Percentiles rank a stretch among this genome's conserved stretches.
Evolutionary conservation across 1,140 invertebrate species (phyloP).

Genomic region (Octopus bimaculoides): DNA sequence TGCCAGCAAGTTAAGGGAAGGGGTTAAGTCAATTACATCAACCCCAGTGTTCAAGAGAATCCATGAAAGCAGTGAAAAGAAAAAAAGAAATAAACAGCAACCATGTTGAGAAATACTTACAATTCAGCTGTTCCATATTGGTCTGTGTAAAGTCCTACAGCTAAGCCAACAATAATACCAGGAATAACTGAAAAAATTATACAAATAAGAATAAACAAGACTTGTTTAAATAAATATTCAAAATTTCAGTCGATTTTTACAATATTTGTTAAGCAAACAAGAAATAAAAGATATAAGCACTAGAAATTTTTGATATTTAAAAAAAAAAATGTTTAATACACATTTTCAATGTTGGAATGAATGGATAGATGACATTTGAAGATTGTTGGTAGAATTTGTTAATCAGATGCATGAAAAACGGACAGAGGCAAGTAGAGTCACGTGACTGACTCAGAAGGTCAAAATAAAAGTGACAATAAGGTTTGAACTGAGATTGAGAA

Average conservation of each 20-base stretch:
- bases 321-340: too few relatives aligned
- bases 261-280: too few relatives aligned
- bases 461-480: not conserved
- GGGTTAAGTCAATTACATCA: too few relatives aligned
- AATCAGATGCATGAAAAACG: too few relatives aligned
- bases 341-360: too few relatives aligned
- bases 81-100: not conserved
- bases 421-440: too few relatives aligned
- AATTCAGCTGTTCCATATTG: constrained; percentile 92
- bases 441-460: not conserved
- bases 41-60: not conserved
- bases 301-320: not conserved
- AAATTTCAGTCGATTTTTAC: too few relatives aligned
- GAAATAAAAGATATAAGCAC: not conserved
- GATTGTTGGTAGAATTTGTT: too few relatives aligned
- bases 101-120: constrained; percentile 65
- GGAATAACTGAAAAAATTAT: constrained; percentile 65
- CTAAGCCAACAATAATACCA: constrained; percentile 84
- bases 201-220: too few relatives aligned
- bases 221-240: too few relatives aligned
- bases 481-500: not conserved
- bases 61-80: not conserved
- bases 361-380: too few relatives aligned
- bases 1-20: too few relatives aligned
- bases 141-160: constrained; percentile 89